Conservation (phyloP, 2,797 vertebrate genomes). For the Thaleichthys pacificus region DNA sequence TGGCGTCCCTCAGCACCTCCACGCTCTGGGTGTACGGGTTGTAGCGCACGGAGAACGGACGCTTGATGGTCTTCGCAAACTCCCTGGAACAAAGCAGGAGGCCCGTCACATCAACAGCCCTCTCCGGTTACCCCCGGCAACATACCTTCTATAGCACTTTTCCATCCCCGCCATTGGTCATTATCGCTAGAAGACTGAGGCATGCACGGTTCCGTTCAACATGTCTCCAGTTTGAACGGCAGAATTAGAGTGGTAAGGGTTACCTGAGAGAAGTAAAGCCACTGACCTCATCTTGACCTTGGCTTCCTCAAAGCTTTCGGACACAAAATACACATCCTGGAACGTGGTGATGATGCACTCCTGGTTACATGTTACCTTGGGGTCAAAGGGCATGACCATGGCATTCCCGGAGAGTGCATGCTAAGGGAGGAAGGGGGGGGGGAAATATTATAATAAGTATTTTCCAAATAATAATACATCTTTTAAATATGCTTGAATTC, state of each 20-base stretch:
- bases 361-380: slow-evolving; percentile 87
- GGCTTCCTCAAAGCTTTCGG: slow-evolving; percentile 95
- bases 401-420: slow-evolving; percentile 87
- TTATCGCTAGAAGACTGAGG: no score
- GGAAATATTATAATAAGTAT: no score
- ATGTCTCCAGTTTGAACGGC: no score
- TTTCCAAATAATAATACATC: background rate
- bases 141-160: background rate
- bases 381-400: slow-evolving; percentile 90
- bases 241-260: background rate
- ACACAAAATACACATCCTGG: slow-evolving; percentile 94
- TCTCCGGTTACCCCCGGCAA: background rate
- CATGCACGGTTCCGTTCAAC: no score
- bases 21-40: slow-evolving; percentile 95
- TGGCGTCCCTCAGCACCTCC: slow-evolving; percentile 88
- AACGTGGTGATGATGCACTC: slow-evolving; percentile 96
- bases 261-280: slow-evolving; percentile 20
- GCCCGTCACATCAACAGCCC: background rate
- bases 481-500: background rate
- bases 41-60: slow-evolving; percentile 93
- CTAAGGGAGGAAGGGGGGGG: slow-evolving; percentile 57
- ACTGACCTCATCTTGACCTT: slow-evolving; percentile 94
- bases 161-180: no score
- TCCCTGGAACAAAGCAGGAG: slow-evolving; percentile 75
- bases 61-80: slow-evolving; percentile 96